phyloP scores from a whole-genome alignment of 2,113 vertebrate species.

The Ophiodon elongatus region DNA sequence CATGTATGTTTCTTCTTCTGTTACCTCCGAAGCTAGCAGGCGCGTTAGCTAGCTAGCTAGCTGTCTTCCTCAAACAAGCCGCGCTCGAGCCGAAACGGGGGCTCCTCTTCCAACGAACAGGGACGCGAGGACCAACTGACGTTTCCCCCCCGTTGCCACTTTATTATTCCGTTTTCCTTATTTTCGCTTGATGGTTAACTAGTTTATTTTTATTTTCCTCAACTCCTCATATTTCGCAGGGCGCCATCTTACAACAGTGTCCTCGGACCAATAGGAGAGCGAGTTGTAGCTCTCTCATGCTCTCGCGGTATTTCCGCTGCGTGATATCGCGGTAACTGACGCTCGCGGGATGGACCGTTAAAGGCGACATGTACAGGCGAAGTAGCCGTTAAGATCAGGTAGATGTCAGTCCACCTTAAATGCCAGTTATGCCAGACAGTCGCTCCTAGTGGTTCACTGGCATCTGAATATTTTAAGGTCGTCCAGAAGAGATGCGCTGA shows the following conservation, averaged over 20 bases:
- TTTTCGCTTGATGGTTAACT: conserved; percentile 31
- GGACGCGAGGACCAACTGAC: background rate
- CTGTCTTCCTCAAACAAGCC: conserved; percentile 65
- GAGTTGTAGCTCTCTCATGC: background rate
- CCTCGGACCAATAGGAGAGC: conserved; percentile 85
- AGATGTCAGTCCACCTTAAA: conserved; percentile 78
- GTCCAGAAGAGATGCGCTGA: conserved; percentile 45
- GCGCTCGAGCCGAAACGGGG: no score
- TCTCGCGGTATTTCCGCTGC: conserved; percentile 78
- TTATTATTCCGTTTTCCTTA: conserved; percentile 18
- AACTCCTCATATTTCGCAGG: conserved; percentile 90
- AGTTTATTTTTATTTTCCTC: conserved; percentile 81
- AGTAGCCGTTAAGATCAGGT: background rate
- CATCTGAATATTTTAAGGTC: conserved; percentile 77
- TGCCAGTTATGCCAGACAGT: conserved; percentile 38
- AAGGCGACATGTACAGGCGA: conserved; percentile 79
- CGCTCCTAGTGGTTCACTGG: conserved; percentile 68
- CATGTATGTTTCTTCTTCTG: background rate
- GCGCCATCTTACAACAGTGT: conserved; percentile 94
- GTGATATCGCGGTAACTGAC: conserved; percentile 77
- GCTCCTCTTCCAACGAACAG: conserved; percentile 24
- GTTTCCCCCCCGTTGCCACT: background rate
- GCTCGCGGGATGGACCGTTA: conserved; percentile 73
- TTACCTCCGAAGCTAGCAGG: conserved; percentile 54
- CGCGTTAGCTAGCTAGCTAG: conserved; percentile 74